Conservation (phyloP, 2,113 vertebrate genomes). For the Oophaga pumilio region DNA sequence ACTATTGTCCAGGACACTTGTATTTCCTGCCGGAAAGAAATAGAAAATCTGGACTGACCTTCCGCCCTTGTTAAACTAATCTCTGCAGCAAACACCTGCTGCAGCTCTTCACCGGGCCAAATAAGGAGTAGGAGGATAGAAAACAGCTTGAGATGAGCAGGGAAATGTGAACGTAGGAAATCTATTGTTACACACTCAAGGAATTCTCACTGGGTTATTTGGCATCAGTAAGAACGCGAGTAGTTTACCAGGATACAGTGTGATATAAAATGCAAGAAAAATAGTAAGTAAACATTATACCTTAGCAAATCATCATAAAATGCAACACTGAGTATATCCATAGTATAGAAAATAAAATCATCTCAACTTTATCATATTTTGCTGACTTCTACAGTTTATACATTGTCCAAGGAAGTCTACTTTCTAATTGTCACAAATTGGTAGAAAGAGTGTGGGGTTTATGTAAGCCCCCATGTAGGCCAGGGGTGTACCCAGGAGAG, state of each 20-base stretch:
- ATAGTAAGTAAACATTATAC: background rate
- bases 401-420: too few species aligned
- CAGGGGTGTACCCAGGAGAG: too few species aligned
- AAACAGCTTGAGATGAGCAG: background rate
- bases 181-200: background rate
- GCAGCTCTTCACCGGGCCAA: slow-evolving; percentile 27
- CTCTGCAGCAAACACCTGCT: slow-evolving; percentile 47
- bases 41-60: slow-evolving; percentile 39
- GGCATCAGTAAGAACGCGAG: background rate
- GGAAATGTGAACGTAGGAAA: background rate
- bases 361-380: too few species aligned
- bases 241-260: background rate
- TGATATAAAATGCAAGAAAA: background rate
- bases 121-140: slow-evolving; percentile 20
- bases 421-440: too few species aligned
- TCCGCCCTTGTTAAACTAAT: slow-evolving; percentile 39
- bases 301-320: background rate
- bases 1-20: background rate
- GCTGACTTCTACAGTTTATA: too few species aligned
- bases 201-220: background rate
- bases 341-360: too few species aligned
- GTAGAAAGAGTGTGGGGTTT: too few species aligned
- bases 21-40: slow-evolving; percentile 17
- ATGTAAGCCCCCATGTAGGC: too few species aligned
- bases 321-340: background rate